These are phyloP conservation scores for Ormia ochracea DNA, from an alignment of 2,888 invertebrate genomes.

Conservation along the genomic window DNA sequence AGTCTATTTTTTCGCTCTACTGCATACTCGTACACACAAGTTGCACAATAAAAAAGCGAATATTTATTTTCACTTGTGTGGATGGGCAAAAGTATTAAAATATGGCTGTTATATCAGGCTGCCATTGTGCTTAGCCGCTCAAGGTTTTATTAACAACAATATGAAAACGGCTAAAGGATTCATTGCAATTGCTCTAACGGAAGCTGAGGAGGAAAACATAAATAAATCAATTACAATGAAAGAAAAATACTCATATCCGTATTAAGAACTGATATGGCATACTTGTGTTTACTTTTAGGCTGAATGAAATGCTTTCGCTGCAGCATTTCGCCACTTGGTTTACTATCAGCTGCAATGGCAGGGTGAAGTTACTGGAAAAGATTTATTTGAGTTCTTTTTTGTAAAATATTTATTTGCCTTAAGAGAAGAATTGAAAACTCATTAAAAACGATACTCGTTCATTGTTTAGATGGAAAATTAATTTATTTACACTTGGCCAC, in stretches of 20 bases:
- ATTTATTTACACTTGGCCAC: too few relatives aligned
- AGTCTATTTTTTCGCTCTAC: neutral
- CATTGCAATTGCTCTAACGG: constrained; percentile 12
- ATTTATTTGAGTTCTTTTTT: too few relatives aligned
- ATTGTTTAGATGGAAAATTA: too few relatives aligned
- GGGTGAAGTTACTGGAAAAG: too few relatives aligned
- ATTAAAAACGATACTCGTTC: too few relatives aligned
- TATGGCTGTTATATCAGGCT: neutral
- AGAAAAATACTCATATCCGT: neutral
- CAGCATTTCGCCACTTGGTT: too few relatives aligned
- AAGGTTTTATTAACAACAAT: constrained; percentile 24
- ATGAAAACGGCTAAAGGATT: neutral
- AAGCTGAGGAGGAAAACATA: neutral
- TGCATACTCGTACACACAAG: neutral
- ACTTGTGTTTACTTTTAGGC: neutral
- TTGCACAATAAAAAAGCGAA: constrained; percentile 10
- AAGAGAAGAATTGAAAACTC: too few relatives aligned
- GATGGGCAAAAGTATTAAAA: neutral
- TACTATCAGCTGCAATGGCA: too few relatives aligned
- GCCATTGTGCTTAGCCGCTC: neutral
- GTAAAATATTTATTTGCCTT: too few relatives aligned
- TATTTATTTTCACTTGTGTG: neutral
- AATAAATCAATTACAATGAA: neutral
- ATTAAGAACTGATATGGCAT: neutral
- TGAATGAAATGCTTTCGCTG: too few relatives aligned